A percentile compares a stretch with the other conserved stretches of the same genome.
These are phyloP conservation scores for Omphaloscelis lunosa DNA, from an alignment of 2,888 invertebrate species.

Conservation along the genomic window DNA sequence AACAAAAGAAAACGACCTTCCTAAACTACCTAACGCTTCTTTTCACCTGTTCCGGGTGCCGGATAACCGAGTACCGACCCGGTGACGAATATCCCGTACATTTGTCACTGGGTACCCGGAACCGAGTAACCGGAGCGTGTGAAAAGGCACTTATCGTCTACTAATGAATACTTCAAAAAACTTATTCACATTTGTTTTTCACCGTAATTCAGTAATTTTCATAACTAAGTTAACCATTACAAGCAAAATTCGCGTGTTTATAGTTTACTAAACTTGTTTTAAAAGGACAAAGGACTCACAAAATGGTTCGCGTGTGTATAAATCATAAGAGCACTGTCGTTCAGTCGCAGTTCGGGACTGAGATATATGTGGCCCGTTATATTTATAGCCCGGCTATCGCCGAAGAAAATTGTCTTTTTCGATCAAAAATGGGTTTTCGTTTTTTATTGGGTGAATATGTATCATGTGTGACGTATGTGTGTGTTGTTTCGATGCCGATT, in stretches of 20 bases:
- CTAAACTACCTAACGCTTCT: not conserved
- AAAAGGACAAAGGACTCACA: constrained; percentile 61
- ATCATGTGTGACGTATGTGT: constrained; percentile 37
- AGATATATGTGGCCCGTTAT: constrained; percentile 79
- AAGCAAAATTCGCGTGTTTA: constrained; percentile 45
- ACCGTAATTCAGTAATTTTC: constrained; percentile 9
- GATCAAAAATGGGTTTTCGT: constrained; percentile 51
- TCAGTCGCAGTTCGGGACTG: constrained; percentile 78
- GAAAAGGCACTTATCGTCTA: constrained; percentile 12
- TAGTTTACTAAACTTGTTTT: constrained; percentile 45
- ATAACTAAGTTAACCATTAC: constrained; percentile 17
- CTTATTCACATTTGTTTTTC: constrained; percentile 2
- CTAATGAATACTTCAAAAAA: constrained; percentile 34
- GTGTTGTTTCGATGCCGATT: constrained; percentile 6
- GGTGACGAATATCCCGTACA: constrained; percentile 7
- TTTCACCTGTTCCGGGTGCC: not conserved
- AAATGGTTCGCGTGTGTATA: constrained; percentile 73
- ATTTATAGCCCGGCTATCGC: constrained; percentile 78
- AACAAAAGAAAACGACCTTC: not conserved
- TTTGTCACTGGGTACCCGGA: constrained; percentile 11
- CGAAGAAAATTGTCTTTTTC: constrained; percentile 67
- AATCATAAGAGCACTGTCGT: constrained; percentile 79
- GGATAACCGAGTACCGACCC: not conserved
- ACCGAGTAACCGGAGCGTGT: constrained; percentile 9
- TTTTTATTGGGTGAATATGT: constrained; percentile 51